These are phyloP conservation scores for Meganola albula DNA, from an alignment of 2,888 invertebrate genomes.

Conservation along the genomic window DNA sequence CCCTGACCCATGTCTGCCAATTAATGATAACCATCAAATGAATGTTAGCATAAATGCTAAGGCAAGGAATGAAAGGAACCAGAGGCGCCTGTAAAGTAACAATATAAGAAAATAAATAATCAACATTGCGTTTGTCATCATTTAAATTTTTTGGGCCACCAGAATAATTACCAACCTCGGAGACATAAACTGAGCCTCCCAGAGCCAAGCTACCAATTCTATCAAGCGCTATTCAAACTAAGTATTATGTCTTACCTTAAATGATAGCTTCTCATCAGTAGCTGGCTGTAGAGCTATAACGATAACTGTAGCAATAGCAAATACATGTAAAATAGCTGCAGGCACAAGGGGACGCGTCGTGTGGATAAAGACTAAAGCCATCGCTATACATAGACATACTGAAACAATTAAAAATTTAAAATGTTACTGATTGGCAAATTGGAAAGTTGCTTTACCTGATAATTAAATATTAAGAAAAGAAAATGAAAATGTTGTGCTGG, in stretches of 20 bases:
- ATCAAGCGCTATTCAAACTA: too few species aligned
- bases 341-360: conserved; percentile 33
- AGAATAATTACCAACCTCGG: too few species aligned
- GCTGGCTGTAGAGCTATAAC: conserved; percentile 57
- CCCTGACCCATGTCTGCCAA: conserved; percentile 88
- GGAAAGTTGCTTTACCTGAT: too few species aligned
- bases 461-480: too few species aligned
- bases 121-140: too few species aligned
- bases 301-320: conserved; percentile 40
- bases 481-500: too few species aligned
- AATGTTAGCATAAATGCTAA: conserved; percentile 89
- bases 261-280: conserved; percentile 38
- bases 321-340: conserved; percentile 35
- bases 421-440: too few species aligned
- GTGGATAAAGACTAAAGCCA: conserved; percentile 37
- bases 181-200: too few species aligned
- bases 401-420: too few species aligned
- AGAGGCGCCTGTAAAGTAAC: conserved; percentile 84
- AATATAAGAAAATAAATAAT: too few species aligned
- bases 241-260: conserved; percentile 54
- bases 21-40: conserved; percentile 91
- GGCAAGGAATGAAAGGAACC: conserved; percentile 87
- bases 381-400: conserved; percentile 43
- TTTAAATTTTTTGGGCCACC: too few species aligned
- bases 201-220: too few species aligned